Evolutionary conservation across 2,113 vertebrate species (phyloP).

Genomic region (Aythya baeri): DNA sequence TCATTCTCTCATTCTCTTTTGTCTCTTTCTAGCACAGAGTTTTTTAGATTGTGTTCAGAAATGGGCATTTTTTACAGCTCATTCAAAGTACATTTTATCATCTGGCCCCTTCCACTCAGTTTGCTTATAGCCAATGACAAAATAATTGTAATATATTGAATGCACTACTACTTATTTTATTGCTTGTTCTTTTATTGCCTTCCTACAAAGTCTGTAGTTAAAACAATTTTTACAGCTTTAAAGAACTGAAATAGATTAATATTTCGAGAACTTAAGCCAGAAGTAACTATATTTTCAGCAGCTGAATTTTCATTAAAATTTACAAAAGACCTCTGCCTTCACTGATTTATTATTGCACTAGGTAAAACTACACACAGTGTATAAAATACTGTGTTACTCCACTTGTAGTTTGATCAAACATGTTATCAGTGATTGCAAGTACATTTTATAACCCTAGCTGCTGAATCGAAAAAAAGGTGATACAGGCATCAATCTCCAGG

Average conservation of each 20-base stretch:
- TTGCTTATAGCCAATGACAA: background rate
- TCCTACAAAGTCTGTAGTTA: background rate
- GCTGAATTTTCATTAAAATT: slow-evolving; percentile 56
- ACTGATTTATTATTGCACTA: slow-evolving; percentile 77
- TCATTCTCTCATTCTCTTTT: background rate
- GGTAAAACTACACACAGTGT: slow-evolving; percentile 66
- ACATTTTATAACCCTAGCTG: slow-evolving; percentile 80
- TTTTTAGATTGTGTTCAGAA: background rate
- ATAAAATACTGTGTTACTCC: slow-evolving; percentile 72
- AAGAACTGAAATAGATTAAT: background rate
- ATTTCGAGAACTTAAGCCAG: slow-evolving; percentile 1
- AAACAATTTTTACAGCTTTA: slow-evolving; percentile 1
- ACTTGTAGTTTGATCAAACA: slow-evolving; percentile 65
- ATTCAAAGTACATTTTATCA: background rate
- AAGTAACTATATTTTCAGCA: slow-evolving; percentile 9
- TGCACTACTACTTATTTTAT: background rate
- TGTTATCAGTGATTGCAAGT: slow-evolving; percentile 76
- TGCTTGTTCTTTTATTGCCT: background rate
- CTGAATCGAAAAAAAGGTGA: slow-evolving; percentile 81
- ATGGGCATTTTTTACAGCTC: background rate
- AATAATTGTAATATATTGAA: background rate
- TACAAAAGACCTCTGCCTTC: slow-evolving; percentile 47
- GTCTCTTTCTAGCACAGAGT: background rate
- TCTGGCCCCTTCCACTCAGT: background rate
- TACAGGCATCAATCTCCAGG: slow-evolving; percentile 83